Conservation (phyloP, 2,797 vertebrate species). For the Echeneis naucrates region DNA sequence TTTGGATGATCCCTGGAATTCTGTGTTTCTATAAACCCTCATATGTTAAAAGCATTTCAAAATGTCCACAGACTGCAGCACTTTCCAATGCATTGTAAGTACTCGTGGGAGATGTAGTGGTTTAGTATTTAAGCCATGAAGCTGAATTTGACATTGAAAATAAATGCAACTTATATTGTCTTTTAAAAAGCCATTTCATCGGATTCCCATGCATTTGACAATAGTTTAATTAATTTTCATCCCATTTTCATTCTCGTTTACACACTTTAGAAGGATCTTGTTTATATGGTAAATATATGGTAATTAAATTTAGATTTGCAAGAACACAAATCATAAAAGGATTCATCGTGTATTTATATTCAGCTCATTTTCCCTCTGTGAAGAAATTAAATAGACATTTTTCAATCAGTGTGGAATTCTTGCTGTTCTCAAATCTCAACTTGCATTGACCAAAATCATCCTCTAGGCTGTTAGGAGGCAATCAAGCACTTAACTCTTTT, state of each 20-base stretch:
- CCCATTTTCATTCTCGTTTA: conserved; percentile 20
- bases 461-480: conserved; percentile 37
- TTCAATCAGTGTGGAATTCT: conserved; percentile 4
- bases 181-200: conserved; percentile 15
- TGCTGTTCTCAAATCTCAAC: conserved; percentile 8
- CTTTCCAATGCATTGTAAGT: background rate
- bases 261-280: background rate
- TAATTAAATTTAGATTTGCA: conserved; percentile 1
- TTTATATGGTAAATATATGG: conserved; percentile 8
- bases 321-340: conserved; percentile 4
- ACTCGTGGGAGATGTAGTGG: no score
- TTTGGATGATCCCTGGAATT: conserved; percentile 47
- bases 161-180: background rate
- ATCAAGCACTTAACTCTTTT: conserved; percentile 38
- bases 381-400: conserved; percentile 3
- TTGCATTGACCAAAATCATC: conserved; percentile 21
- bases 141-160: conserved; percentile 5
- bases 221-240: conserved; percentile 2
- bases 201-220: background rate
- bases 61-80: conserved; percentile 11
- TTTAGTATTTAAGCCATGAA: conserved; percentile 1
- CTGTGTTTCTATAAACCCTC: conserved; percentile 11
- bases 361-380: background rate
- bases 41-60: conserved; percentile 7
- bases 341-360: background rate